Conservation (phyloP, 2,113 vertebrate species). For the Cromileptes altivelis region DNA sequence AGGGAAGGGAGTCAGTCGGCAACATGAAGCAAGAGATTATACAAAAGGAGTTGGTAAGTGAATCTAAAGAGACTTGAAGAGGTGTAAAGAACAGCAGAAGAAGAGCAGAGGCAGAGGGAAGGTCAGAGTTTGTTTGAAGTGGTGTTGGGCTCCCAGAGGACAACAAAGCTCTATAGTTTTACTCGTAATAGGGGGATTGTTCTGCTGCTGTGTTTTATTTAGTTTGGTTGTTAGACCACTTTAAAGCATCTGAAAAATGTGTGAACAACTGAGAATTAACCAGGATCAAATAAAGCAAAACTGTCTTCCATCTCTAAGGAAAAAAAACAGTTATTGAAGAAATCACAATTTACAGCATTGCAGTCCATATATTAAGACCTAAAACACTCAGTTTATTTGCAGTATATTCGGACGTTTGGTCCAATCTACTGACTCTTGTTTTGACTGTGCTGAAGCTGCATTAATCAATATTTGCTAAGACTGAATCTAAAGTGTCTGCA, state of each 20-base stretch:
- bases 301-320: not conserved
- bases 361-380: not conserved
- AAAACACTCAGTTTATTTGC: not conserved
- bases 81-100: not conserved
- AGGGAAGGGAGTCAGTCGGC: not conserved
- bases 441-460: not conserved
- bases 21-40: not conserved
- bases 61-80: not conserved
- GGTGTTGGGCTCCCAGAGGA: constrained; percentile 11
- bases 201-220: not conserved
- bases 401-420: not conserved
- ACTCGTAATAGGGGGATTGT: constrained; percentile 3
- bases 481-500: too few relatives aligned
- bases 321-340: not conserved
- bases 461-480: not conserved
- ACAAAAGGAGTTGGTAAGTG: not conserved
- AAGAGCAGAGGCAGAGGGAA: not conserved
- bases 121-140: constrained; percentile 37
- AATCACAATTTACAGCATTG: not conserved
- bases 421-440: not conserved
- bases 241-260: constrained; percentile 13
- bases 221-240: not conserved
- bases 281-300: not conserved
- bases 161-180: not conserved
- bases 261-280: not conserved